These are phyloP conservation scores for Oreochromis aureus DNA, from an alignment of 2,113 vertebrate genomes.

Conservation along the genomic window DNA sequence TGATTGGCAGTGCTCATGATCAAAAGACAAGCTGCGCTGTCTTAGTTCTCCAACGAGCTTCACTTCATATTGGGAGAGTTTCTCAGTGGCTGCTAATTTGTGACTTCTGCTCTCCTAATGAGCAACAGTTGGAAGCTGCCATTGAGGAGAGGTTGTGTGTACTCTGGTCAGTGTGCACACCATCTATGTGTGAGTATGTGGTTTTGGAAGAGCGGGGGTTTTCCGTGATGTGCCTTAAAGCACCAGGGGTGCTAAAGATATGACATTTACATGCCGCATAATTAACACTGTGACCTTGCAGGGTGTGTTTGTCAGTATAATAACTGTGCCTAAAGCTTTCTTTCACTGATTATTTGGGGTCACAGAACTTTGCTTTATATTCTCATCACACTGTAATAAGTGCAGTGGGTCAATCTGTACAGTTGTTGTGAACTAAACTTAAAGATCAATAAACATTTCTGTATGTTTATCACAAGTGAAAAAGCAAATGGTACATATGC, in stretches of 20 bases:
- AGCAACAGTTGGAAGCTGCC: conserved; percentile 28
- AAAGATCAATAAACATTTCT: neutral
- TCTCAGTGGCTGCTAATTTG: neutral
- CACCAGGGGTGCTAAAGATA: conserved; percentile 47
- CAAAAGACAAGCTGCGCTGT: neutral
- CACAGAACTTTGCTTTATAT: neutral
- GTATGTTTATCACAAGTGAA: neutral
- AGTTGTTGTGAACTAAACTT: neutral
- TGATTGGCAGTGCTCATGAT: conserved; percentile 32
- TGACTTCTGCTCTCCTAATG: conserved; percentile 33
- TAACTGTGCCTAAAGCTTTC: conserved; percentile 15
- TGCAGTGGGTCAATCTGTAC: neutral
- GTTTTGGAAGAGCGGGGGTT: conserved; percentile 17
- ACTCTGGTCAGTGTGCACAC: conserved; percentile 4
- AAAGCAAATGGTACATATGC: no score
- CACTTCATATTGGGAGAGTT: conserved; percentile 2
- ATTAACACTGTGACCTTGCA: conserved; percentile 48
- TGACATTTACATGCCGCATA: conserved; percentile 69
- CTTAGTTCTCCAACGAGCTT: conserved; percentile 31
- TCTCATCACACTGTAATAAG: neutral
- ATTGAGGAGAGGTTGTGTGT: conserved; percentile 7
- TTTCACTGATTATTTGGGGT: neutral
- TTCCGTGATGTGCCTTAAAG: conserved; percentile 36
- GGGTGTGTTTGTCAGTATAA: conserved; percentile 19
- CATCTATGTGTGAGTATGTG: neutral